Conservation (phyloP, 2,113 vertebrate genomes). For the Epinephelus lanceolatus region DNA sequence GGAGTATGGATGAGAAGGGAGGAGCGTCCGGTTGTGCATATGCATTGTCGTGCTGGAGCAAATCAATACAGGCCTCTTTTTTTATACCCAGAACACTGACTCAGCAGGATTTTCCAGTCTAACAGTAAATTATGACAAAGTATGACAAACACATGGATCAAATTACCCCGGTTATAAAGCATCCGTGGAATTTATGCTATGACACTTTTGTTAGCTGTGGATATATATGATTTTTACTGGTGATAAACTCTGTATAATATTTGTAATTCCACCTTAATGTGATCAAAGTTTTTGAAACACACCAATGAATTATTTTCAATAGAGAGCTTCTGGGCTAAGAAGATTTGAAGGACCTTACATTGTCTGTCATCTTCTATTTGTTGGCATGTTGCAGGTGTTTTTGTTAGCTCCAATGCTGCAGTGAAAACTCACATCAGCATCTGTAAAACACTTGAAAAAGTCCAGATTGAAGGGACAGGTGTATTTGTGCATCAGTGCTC, state of each 20-base stretch:
- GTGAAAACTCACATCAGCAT: no score
- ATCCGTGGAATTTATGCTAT: background rate
- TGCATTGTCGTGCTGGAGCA: conserved; percentile 45
- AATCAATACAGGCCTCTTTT: conserved; percentile 43
- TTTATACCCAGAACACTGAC: conserved; percentile 21
- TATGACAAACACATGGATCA: background rate
- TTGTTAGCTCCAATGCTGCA: background rate
- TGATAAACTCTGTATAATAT: background rate
- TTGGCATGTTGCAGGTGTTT: background rate
- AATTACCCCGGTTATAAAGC: background rate
- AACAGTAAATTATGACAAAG: background rate
- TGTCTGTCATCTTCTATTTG: background rate
- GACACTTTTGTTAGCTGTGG: background rate
- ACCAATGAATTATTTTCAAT: background rate
- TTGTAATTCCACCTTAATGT: background rate
- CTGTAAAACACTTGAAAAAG: background rate
- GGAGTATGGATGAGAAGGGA: background rate
- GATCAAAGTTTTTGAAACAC: background rate
- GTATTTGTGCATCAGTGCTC: background rate
- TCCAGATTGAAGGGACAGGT: background rate
- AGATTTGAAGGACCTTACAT: background rate
- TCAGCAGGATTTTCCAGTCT: conserved; percentile 24
- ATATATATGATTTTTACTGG: background rate
- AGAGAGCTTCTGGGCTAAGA: background rate
- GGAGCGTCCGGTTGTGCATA: background rate